Evolutionary conservation across 2,888 invertebrate genomes (phyloP).

Genomic region (Pheosia tremula): DNA sequence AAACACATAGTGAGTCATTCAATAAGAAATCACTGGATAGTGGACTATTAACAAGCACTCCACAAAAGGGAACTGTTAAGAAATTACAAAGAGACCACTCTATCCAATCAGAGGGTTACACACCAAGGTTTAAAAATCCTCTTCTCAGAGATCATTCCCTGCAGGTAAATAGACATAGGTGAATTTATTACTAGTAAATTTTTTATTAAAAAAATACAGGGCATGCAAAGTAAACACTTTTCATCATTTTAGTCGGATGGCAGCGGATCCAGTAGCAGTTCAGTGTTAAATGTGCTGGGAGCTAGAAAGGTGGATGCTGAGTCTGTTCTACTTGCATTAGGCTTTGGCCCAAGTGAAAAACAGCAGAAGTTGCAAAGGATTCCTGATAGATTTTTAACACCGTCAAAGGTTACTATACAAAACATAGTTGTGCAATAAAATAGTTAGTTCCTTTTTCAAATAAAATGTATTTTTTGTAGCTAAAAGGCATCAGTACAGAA

Average conservation of each 20-base stretch:
- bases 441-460: not conserved
- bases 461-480: conserved; percentile 57
- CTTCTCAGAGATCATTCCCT: conserved; percentile 78
- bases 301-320: conserved; percentile 95
- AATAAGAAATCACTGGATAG: conserved; percentile 73
- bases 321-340: conserved; percentile 91
- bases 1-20: conserved; percentile 58
- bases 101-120: conserved; percentile 76
- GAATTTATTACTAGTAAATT: not conserved
- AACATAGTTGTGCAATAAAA: not conserved
- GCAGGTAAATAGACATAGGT: conserved; percentile 56
- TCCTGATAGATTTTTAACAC: conserved; percentile 91
- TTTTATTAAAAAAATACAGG: not conserved
- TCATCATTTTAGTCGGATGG: conserved; percentile 68
- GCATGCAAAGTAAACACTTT: not conserved
- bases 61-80: conserved; percentile 55
- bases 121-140: conserved; percentile 74
- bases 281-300: conserved; percentile 93
- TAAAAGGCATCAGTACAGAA: conserved; percentile 90
- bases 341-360: conserved; percentile 90
- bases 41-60: conserved; percentile 60
- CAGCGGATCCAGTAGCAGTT: conserved; percentile 86
- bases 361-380: conserved; percentile 90
- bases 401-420: conserved; percentile 87
- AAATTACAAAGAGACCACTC: conserved; percentile 75